Percentiles rank a stretch among this genome's conserved stretches.
Conservation (phyloP, 2,888 invertebrate genomes). For the Acleris emargana region DNA sequence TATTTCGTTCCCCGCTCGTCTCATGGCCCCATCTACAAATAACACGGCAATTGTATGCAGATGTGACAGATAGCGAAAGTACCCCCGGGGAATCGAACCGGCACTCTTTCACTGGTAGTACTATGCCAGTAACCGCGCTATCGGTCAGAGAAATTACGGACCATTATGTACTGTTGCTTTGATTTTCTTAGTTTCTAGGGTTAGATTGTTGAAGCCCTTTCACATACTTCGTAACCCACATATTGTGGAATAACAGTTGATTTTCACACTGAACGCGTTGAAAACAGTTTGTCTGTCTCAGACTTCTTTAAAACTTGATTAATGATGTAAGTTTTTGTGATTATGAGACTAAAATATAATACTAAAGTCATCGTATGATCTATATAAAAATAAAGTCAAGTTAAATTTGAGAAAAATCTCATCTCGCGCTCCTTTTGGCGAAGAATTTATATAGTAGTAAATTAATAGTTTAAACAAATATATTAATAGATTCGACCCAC, state of each 20-base stretch:
- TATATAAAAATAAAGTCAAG: too few relatives aligned
- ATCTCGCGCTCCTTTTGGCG: too few relatives aligned
- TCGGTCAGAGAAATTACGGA: constrained; percentile 23
- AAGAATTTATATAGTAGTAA: too few relatives aligned
- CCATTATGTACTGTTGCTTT: not conserved
- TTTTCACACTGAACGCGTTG: too few relatives aligned
- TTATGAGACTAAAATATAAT: too few relatives aligned
- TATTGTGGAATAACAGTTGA: too few relatives aligned
- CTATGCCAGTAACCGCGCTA: not conserved
- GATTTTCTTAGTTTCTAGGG: constrained; percentile 1
- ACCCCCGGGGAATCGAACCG: constrained; percentile 45
- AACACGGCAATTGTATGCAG: constrained; percentile 71
- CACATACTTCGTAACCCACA: too few relatives aligned
- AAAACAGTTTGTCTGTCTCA: too few relatives aligned
- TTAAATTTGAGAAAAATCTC: too few relatives aligned
- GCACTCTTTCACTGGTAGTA: constrained; percentile 18
- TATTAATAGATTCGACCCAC: not conserved
- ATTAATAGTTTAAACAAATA: not conserved
- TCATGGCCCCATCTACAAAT: constrained; percentile 46
- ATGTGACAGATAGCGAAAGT: constrained; percentile 77
- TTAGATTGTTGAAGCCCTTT: not conserved
- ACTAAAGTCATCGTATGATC: too few relatives aligned
- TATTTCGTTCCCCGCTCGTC: constrained; percentile 38
- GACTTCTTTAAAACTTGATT: too few relatives aligned
- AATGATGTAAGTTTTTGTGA: too few relatives aligned